phyloP scores from a whole-genome alignment of 1,140 invertebrate species.

The Maniola jurtina region DNA sequence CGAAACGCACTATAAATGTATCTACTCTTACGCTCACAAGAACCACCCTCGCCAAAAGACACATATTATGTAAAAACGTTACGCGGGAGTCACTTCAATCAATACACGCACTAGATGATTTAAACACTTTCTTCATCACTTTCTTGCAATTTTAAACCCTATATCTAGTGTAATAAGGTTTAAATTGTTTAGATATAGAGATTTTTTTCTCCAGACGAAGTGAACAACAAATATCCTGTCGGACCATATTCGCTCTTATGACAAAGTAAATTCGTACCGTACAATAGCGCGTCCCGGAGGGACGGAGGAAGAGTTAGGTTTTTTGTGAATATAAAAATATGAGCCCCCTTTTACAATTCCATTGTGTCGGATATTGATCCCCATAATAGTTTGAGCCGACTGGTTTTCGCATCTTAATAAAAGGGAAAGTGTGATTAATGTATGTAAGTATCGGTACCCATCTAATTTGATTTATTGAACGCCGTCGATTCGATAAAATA shows the following conservation, averaged over 20 bases:
- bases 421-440: slow-evolving; percentile 62
- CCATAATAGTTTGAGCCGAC: slow-evolving; percentile 69
- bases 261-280: slow-evolving; percentile 40
- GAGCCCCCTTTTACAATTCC: slow-evolving; percentile 74
- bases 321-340: slow-evolving; percentile 76
- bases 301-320: slow-evolving; percentile 68
- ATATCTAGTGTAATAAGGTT: slow-evolving; percentile 28
- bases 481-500: not conserved
- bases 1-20: slow-evolving; percentile 39
- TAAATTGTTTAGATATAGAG: slow-evolving; percentile 25
- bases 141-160: slow-evolving; percentile 39
- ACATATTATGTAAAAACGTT: slow-evolving; percentile 77
- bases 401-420: slow-evolving; percentile 68
- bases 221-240: slow-evolving; percentile 62
- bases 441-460: not conserved
- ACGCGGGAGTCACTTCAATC: slow-evolving; percentile 75
- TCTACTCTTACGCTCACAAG: slow-evolving; percentile 2
- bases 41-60: slow-evolving; percentile 62
- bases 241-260: slow-evolving; percentile 56
- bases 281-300: slow-evolving; percentile 39
- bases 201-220: slow-evolving; percentile 54
- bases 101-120: slow-evolving; percentile 74
- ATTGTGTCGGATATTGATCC: slow-evolving; percentile 77
- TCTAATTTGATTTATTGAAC: slow-evolving; percentile 23
- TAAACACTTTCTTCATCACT: slow-evolving; percentile 63